Conservation (phyloP, 2,888 invertebrate genomes). For the Dryocosmus kuriphilus region DNA sequence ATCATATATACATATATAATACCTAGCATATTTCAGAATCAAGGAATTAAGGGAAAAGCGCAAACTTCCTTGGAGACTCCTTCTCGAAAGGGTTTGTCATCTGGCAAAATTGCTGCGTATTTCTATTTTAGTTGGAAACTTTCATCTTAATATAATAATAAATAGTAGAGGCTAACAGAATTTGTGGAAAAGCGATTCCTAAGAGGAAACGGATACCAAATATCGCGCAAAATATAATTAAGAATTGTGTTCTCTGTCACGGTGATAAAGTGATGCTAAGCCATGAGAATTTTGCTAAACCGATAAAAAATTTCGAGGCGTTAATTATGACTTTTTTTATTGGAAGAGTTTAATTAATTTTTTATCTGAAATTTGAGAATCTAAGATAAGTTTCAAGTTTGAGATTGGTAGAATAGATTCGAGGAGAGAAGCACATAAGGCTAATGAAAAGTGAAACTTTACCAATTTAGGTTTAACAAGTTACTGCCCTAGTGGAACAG, state of each 20-base stretch:
- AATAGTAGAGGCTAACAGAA: neutral
- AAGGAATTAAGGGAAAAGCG: neutral
- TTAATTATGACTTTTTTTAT: neutral
- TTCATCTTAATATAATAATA: neutral
- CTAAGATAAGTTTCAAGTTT: neutral
- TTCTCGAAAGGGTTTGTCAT: neutral
- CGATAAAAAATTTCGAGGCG: neutral
- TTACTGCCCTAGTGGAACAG: constrained; percentile 11
- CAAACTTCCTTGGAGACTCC: neutral
- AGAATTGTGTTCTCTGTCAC: neutral
- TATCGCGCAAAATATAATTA: neutral
- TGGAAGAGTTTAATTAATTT: neutral
- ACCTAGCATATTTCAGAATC: neutral
- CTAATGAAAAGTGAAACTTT: constrained; percentile 13
- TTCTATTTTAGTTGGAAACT: neutral
- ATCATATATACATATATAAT: neutral
- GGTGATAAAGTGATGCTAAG: neutral
- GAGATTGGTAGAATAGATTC: neutral
- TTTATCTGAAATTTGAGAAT: neutral
- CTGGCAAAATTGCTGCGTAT: neutral
- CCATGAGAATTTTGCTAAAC: neutral
- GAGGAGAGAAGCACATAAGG: neutral
- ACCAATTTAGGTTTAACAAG: neutral
- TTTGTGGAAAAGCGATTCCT: neutral
- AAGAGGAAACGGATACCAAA: neutral